phyloP scores from a whole-genome alignment of 2,113 vertebrate genomes.

The Gopherus evgoodei region DNA sequence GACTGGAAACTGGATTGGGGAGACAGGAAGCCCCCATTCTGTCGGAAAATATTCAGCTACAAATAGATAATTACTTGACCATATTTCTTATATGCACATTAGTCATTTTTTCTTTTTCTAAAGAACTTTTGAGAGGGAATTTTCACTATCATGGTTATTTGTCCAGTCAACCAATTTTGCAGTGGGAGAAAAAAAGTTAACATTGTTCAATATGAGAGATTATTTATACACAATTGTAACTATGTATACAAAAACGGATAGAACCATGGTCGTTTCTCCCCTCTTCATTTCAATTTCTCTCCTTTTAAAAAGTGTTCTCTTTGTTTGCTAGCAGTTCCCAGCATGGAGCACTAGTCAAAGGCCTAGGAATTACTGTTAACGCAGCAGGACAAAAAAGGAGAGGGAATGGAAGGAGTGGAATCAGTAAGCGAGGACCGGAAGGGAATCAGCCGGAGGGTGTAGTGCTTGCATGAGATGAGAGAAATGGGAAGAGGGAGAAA shows the following conservation, averaged over 20 bases:
- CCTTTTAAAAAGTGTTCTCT: conserved; percentile 28
- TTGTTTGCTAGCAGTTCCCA: conserved; percentile 75
- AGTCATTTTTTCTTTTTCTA: neutral
- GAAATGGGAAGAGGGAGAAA: conserved; percentile 49
- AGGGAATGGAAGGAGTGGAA: conserved; percentile 35
- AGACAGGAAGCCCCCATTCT: neutral
- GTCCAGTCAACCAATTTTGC: neutral
- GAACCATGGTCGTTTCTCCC: neutral
- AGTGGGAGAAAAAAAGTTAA: neutral
- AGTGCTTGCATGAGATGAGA: conserved; percentile 53
- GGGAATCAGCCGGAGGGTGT: conserved; percentile 50
- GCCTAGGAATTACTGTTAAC: conserved; percentile 70
- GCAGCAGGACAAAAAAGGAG: conserved; percentile 64
- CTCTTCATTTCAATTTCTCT: conserved; percentile 77
- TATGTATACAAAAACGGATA: neutral
- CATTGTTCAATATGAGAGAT: neutral
- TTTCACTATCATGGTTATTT: neutral
- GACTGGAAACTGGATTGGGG: neutral
- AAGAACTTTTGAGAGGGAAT: neutral
- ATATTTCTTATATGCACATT: no score
- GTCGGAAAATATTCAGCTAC: neutral
- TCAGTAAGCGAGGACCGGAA: conserved; percentile 38
- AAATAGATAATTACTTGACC: neutral
- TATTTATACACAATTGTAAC: neutral
- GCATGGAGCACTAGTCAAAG: conserved; percentile 69